These are phyloP conservation scores for Pangasius krempfi DNA, from an alignment of 2,797 vertebrate species.

Conservation along the genomic window DNA sequence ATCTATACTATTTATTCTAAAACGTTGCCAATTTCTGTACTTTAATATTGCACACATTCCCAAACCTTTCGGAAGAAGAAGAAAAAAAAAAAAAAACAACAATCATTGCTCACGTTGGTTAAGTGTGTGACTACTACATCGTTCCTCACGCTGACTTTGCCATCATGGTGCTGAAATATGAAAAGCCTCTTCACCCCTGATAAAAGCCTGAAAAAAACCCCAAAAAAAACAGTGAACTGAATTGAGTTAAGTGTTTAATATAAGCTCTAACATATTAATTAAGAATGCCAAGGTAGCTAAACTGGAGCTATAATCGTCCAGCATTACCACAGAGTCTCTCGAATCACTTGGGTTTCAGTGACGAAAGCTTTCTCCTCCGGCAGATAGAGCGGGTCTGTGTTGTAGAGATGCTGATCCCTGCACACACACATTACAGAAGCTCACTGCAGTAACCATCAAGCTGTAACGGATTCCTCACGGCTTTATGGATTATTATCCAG, in stretches of 20 bases:
- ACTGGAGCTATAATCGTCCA: background rate
- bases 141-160: conserved; percentile 89
- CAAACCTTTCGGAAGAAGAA: background rate
- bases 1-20: no score
- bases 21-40: background rate
- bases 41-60: background rate
- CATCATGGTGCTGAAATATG: conserved; percentile 92
- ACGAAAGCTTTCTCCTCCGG: conserved; percentile 90
- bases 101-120: conserved; percentile 84
- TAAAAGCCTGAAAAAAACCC: conserved; percentile 83
- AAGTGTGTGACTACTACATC: conserved; percentile 94
- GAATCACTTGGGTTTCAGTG: conserved; percentile 93
- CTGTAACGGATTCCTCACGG: background rate
- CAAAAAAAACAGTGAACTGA: background rate
- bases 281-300: background rate
- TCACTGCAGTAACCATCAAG: background rate
- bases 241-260: background rate
- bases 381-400: conserved; percentile 88
- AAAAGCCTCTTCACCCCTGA: conserved; percentile 96
- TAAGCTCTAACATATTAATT: background rate
- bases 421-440: conserved; percentile 5
- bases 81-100: background rate
- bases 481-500: background rate
- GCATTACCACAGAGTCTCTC: conserved; percentile 92
- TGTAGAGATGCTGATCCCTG: conserved; percentile 95